Evolutionary conservation across 2,888 invertebrate genomes (phyloP).

Genomic region (Celastrina argiolus): DNA sequence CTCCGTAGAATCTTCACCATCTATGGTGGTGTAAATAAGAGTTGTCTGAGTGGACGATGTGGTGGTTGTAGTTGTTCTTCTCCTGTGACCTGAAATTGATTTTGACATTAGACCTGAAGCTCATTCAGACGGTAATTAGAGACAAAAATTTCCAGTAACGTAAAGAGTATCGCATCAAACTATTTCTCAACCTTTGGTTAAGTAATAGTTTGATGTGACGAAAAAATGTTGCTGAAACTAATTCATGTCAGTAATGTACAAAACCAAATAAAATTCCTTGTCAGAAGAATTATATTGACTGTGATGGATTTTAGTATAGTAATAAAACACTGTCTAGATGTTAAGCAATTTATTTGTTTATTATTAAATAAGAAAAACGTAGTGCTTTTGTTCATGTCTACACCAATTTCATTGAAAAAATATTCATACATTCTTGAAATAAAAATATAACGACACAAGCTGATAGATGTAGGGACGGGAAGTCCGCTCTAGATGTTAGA

Average conservation of each 20-base stretch:
- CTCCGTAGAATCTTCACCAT: constrained; percentile 50
- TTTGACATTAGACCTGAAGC: not conserved
- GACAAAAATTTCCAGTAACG: not conserved
- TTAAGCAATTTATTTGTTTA: no score
- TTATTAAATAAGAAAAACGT: not conserved
- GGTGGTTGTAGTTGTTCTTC: constrained; percentile 58
- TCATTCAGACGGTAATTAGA: no score
- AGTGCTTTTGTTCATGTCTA: not conserved
- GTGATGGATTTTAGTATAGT: no score
- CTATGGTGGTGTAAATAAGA: constrained; percentile 46
- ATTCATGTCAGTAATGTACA: no score
- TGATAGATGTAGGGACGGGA: constrained; percentile 3
- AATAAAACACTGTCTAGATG: no score
- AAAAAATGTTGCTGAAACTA: no score
- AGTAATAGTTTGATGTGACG: no score
- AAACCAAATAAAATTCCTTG: no score
- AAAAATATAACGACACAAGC: constrained; percentile 17
- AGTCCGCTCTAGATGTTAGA: constrained; percentile 14
- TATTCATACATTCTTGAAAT: not conserved
- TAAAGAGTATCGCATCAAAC: no score
- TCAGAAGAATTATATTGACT: no score
- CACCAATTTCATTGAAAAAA: not conserved
- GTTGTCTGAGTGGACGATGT: constrained; percentile 52
- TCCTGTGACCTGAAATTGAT: constrained; percentile 57
- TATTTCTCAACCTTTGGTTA: no score